These are phyloP conservation scores for Orthonevra nobilis DNA, from an alignment of 2,888 invertebrate genomes.

Conservation along the genomic window DNA sequence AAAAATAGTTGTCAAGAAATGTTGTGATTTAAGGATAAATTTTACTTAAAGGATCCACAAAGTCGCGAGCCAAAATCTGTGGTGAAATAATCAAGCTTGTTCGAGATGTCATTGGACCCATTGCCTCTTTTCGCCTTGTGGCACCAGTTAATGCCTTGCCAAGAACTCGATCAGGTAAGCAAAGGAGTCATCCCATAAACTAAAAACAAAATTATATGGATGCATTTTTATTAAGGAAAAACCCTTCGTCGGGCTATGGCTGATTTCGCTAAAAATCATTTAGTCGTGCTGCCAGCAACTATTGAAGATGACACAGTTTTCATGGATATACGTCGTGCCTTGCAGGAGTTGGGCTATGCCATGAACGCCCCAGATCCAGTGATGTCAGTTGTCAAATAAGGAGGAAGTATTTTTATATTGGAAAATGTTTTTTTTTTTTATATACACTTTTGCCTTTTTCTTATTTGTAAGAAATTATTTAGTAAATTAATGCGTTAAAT, in stretches of 20 bases:
- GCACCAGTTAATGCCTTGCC: slow-evolving; percentile 91
- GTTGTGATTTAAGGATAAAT: neutral
- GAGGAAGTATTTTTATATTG: slow-evolving; percentile 45
- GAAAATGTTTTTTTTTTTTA: slow-evolving; percentile 12
- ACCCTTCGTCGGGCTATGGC: slow-evolving; percentile 90
- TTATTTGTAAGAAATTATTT: slow-evolving; percentile 1
- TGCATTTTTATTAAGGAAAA: slow-evolving; percentile 72
- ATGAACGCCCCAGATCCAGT: slow-evolving; percentile 85
- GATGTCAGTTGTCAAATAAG: slow-evolving; percentile 64
- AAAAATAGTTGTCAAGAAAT: neutral
- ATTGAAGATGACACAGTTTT: slow-evolving; percentile 94
- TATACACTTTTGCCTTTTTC: neutral
- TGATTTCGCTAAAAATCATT: slow-evolving; percentile 90
- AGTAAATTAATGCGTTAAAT: slow-evolving; percentile 2
- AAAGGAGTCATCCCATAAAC: slow-evolving; percentile 77
- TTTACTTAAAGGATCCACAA: slow-evolving; percentile 54
- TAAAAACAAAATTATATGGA: neutral
- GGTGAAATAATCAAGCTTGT: slow-evolving; percentile 79
- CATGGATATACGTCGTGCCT: slow-evolving; percentile 86
- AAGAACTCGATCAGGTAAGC: slow-evolving; percentile 89
- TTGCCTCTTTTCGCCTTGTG: slow-evolving; percentile 92
- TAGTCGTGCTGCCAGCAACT: slow-evolving; percentile 90
- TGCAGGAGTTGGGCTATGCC: slow-evolving; percentile 89
- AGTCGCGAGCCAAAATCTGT: slow-evolving; percentile 75
- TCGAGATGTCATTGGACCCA: slow-evolving; percentile 83